These are phyloP conservation scores for Microplitis manilae DNA, from an alignment of 2,888 invertebrate species.

Conservation along the genomic window DNA sequence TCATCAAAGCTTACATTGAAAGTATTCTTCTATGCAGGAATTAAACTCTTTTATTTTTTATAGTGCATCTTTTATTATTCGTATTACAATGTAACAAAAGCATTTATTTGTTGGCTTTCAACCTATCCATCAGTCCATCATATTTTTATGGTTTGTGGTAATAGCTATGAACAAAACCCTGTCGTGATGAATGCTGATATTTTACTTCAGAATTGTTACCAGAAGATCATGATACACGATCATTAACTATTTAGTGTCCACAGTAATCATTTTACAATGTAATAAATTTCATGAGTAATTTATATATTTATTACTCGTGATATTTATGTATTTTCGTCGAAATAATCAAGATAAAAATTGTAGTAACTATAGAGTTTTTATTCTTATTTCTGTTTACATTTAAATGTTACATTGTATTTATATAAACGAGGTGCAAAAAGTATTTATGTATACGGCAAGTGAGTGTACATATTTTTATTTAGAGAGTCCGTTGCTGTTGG, in stretches of 20 bases:
- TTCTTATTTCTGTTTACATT: background rate
- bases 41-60: background rate
- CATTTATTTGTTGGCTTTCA: background rate
- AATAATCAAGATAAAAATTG: background rate
- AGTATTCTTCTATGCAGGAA: background rate
- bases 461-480: background rate
- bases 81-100: background rate
- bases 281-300: background rate
- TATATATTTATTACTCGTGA: background rate
- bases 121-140: background rate
- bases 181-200: background rate
- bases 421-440: background rate
- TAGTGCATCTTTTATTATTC: background rate
- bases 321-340: background rate
- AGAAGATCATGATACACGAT: background rate
- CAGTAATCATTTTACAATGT: background rate
- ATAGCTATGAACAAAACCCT: background rate
- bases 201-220: background rate
- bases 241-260: background rate
- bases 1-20: background rate
- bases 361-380: background rate
- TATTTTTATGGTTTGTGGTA: background rate
- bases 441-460: background rate
- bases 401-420: slow-evolving; percentile 1
- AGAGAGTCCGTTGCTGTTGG: background rate